These are phyloP conservation scores for Xiphorhynchus erythropygius DNA, from an alignment of 2,797 vertebrate species.

Conservation along the genomic window DNA sequence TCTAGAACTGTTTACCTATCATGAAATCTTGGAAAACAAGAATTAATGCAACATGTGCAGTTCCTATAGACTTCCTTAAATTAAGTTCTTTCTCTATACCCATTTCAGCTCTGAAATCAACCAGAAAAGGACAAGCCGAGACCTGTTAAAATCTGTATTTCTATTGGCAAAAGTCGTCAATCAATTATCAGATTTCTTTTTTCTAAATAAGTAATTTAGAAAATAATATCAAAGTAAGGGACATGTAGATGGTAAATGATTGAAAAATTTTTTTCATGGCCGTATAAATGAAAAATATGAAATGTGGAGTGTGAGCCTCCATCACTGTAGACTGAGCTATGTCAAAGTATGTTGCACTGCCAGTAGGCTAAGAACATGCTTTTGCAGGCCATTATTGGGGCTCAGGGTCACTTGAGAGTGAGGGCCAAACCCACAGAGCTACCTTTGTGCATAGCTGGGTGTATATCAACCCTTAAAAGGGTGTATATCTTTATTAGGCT, in stretches of 20 bases:
- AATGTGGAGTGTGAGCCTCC: not conserved
- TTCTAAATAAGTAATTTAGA: not conserved
- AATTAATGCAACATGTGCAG: not conserved
- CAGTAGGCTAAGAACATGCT: not conserved
- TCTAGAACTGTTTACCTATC: not conserved
- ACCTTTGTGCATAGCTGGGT: not conserved
- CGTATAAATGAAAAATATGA: not conserved
- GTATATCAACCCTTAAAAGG: not conserved
- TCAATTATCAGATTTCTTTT: not conserved
- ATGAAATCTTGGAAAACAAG: not conserved
- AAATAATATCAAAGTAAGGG: not conserved
- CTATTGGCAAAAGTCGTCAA: not conserved
- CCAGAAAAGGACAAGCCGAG: not conserved
- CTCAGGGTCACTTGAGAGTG: not conserved
- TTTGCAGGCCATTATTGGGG: not conserved
- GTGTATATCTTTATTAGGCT: not conserved
- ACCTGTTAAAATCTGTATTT: not conserved
- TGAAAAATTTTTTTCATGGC: not conserved
- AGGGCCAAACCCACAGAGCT: not conserved
- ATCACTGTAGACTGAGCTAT: not conserved
- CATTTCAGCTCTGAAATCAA: not conserved
- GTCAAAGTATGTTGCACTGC: not conserved
- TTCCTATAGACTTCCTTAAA: not conserved
- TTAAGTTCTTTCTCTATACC: not conserved
- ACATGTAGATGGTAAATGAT: not conserved